Percentiles rank a stretch among this genome's conserved stretches.
phyloP scores from a whole-genome alignment of 2,888 invertebrate genomes.

The Pachydiplax longipennis region DNA sequence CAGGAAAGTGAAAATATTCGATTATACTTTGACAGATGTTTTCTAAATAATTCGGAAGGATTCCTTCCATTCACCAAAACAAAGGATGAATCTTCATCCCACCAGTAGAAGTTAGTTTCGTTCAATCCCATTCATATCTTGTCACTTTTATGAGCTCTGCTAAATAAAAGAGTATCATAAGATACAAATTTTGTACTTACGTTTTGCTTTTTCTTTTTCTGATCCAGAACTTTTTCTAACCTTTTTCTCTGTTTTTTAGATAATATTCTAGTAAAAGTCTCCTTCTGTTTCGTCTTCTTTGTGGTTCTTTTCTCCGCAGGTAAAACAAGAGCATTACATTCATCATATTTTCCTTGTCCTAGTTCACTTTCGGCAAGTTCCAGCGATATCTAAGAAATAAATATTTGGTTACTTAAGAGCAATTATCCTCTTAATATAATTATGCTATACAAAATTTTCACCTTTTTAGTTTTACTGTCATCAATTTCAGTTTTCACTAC shows the following conservation, averaged over 20 bases:
- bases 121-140: no score
- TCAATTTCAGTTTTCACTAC: slow-evolving; percentile 74
- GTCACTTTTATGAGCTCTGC: no score
- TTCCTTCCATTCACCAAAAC: no score
- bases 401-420: slow-evolving; percentile 50
- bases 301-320: slow-evolving; percentile 84
- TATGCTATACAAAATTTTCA: slow-evolving; percentile 54
- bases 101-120: no score
- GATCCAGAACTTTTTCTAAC: slow-evolving; percentile 85
- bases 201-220: slow-evolving; percentile 87
- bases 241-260: slow-evolving; percentile 88
- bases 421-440: no score
- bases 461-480: slow-evolving; percentile 73
- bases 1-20: no score
- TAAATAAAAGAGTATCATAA: no score
- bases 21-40: no score
- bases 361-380: slow-evolving; percentile 62
- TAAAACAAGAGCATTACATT: slow-evolving; percentile 80
- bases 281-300: slow-evolving; percentile 66
- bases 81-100: no score
- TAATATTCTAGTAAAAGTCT: slow-evolving; percentile 69
- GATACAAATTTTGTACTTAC: slow-evolving; percentile 64
- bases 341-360: slow-evolving; percentile 70
- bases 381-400: slow-evolving; percentile 68
- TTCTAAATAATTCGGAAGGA: no score